Conservation (phyloP, 2,888 invertebrate species). For the Strigamia maritima region DNA sequence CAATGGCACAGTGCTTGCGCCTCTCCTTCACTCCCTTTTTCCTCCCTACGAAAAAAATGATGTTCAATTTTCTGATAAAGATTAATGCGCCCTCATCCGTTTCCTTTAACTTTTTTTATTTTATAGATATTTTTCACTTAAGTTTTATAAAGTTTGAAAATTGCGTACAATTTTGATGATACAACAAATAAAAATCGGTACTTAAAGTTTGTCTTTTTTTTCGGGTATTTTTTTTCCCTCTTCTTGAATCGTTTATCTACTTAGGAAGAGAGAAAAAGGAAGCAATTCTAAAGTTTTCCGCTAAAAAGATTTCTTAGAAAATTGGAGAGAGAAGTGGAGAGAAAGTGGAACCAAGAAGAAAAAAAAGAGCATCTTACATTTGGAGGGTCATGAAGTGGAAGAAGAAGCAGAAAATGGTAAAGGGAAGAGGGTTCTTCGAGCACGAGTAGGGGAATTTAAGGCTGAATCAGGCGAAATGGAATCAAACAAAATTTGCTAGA, state of each 20-base stretch:
- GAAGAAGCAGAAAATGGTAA: background rate
- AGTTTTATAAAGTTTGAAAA: background rate
- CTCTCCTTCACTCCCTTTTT: background rate
- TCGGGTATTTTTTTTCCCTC: background rate
- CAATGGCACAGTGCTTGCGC: background rate
- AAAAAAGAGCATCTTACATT: conserved; percentile 31
- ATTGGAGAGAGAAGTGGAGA: conserved; percentile 24
- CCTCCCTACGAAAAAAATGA: background rate
- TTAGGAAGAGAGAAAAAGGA: conserved; percentile 9
- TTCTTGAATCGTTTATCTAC: conserved; percentile 3
- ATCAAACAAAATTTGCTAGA: conserved; percentile 26
- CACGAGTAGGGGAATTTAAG: conserved; percentile 11
- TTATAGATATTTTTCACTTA: background rate
- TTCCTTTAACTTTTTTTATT: background rate
- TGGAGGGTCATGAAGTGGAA: conserved; percentile 24
- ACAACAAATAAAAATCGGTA: background rate
- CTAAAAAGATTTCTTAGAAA: conserved; percentile 31
- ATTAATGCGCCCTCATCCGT: conserved; percentile 13
- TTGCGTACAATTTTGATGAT: background rate
- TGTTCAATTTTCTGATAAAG: conserved; percentile 32
- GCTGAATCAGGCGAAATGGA: conserved; percentile 19
- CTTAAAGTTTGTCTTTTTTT: background rate
- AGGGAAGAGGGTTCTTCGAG: background rate
- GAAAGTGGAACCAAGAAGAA: background rate
- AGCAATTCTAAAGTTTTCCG: conserved; percentile 32